These are phyloP conservation scores for Atta colombica DNA, from an alignment of 1,140 invertebrate species.

Conservation along the genomic window DNA sequence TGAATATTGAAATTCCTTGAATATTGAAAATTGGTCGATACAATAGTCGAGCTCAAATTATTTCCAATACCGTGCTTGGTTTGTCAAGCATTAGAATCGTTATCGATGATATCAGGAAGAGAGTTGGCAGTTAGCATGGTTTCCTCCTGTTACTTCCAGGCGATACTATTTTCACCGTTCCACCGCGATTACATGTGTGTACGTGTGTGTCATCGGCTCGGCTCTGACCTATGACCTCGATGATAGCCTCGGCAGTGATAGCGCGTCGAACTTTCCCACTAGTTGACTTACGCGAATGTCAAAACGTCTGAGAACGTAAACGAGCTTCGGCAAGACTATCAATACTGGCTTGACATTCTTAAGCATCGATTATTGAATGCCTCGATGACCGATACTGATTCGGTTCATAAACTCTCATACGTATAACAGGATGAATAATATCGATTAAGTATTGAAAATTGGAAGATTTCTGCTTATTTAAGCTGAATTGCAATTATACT, in stretches of 20 bases:
- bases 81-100: constrained; percentile 18
- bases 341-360: constrained; percentile 43
- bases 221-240: constrained; percentile 79
- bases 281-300: constrained; percentile 65
- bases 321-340: constrained; percentile 47
- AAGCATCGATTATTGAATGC: constrained; percentile 68
- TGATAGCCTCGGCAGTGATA: constrained; percentile 80
- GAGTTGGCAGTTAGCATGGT: constrained; percentile 27
- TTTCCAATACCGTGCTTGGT: constrained; percentile 20
- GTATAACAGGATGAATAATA: constrained; percentile 26
- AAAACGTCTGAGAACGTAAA: constrained; percentile 53
- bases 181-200: constrained; percentile 67
- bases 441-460: constrained; percentile 15
- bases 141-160: constrained; percentile 52
- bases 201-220: constrained; percentile 73
- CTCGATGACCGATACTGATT: constrained; percentile 62
- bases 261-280: constrained; percentile 44
- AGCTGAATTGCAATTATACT: constrained; percentile 13
- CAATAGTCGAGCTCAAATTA: constrained; percentile 37
- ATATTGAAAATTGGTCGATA: constrained; percentile 55
- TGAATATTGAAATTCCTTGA: constrained; percentile 42
- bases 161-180: constrained; percentile 74
- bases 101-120: constrained; percentile 69
- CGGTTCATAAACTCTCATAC: constrained; percentile 37
- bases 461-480: not conserved